phyloP scores from a whole-genome alignment of 2,888 invertebrate genomes.

The Orthosia incerta region DNA sequence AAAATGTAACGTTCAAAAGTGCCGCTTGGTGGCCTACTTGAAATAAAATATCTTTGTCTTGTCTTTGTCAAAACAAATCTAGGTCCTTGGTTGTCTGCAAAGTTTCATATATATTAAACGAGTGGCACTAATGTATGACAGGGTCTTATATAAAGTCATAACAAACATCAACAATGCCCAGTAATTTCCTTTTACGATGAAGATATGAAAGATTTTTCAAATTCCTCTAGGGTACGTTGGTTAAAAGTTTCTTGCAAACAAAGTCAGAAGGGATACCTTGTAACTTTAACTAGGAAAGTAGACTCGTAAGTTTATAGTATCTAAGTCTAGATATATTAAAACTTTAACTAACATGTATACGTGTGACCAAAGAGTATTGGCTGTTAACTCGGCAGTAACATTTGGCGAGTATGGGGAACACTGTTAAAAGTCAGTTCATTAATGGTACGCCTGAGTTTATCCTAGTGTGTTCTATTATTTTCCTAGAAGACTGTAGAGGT shows the following conservation, averaged over 20 bases:
- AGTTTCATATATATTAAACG: neutral
- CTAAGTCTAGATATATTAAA: conserved; percentile 30
- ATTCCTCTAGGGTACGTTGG: neutral
- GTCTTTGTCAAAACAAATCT: too few species aligned
- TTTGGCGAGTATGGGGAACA: neutral
- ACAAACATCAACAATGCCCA: neutral
- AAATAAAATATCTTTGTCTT: too few species aligned
- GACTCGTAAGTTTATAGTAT: conserved; percentile 8
- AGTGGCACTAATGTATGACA: neutral
- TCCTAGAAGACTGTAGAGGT: neutral
- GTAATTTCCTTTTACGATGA: conserved; percentile 9
- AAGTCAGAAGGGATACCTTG: conserved; percentile 11
- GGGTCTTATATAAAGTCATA: neutral
- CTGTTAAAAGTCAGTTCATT: conserved; percentile 29
- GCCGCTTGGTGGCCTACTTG: too few species aligned
- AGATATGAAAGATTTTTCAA: conserved; percentile 16
- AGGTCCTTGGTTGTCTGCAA: too few species aligned
- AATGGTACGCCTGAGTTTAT: neutral
- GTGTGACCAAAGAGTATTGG: conserved; percentile 2
- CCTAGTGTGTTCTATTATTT: neutral
- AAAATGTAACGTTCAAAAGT: too few species aligned
- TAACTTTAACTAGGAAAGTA: conserved; percentile 28
- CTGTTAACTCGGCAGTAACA: conserved; percentile 9
- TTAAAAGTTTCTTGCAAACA: conserved; percentile 32
- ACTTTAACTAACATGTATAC: conserved; percentile 23